A percentile compares a stretch with the other conserved stretches of the same genome.
Evolutionary conservation across 1,140 invertebrate species (phyloP).

Genomic region (Pogonognathellus flavescens): DNA sequence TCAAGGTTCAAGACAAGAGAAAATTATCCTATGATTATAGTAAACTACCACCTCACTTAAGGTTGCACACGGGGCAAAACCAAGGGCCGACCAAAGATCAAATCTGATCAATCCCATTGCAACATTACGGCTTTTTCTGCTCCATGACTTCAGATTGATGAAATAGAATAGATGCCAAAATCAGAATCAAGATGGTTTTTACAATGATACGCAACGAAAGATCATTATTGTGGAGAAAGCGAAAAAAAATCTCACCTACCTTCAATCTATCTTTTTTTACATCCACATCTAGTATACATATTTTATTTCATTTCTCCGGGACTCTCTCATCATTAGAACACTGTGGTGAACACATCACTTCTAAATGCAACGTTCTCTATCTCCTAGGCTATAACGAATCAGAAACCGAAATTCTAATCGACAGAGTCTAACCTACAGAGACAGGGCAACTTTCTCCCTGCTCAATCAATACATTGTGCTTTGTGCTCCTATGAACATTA

Average conservation of each 20-base stretch:
- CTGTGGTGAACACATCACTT: neutral
- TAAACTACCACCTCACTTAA: slow-evolving; percentile 7
- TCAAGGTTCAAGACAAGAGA: slow-evolving; percentile 1
- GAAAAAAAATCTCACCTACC: neutral
- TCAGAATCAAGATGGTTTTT: slow-evolving; percentile 19
- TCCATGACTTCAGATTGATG: slow-evolving; percentile 26
- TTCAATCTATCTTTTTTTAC: neutral
- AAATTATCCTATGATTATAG: slow-evolving; percentile 25
- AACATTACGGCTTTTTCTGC: slow-evolving; percentile 24
- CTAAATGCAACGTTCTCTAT: neutral
- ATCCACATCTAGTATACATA: neutral
- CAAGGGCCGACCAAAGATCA: neutral
- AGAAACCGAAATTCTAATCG: slow-evolving; percentile 11
- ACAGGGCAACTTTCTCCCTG: neutral
- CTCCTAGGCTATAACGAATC: neutral
- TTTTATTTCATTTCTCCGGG: neutral
- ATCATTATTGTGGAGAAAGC: neutral
- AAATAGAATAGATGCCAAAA: slow-evolving; percentile 24
- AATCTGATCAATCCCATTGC: slow-evolving; percentile 8
- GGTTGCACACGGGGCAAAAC: neutral
- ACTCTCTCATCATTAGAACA: neutral
- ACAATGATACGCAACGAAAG: slow-evolving; percentile 4
- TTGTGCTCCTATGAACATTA: too few species aligned
- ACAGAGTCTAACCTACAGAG: neutral
- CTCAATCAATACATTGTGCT: slow-evolving; percentile 2